Evolutionary conservation across 2,797 vertebrate genomes (phyloP), one percentile per base, ranked within the genome.

Genomic region (Atherinosoma microstoma): DNA sequence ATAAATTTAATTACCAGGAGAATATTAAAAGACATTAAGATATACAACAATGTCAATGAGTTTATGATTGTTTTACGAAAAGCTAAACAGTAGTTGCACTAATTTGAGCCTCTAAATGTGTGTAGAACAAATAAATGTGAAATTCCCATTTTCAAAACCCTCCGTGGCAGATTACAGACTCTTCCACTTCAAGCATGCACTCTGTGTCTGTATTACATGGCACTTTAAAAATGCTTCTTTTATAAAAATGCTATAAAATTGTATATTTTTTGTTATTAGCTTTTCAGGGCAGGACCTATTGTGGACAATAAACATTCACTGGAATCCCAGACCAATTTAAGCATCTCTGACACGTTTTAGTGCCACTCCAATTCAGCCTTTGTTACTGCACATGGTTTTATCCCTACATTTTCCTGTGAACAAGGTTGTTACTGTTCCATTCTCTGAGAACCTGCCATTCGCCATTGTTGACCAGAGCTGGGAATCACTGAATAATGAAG

Each of bases 61-160:
- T 13, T 12, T 58, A 36, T 9, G 12, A 42, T 34, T 40, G 9
- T 60, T 73, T 60, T 40, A 34, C 18, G 27, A 67, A 75, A 40
- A 69, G 24, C 15, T 58, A 61, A 62, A 10, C 15, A 54, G 3
- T 16, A 40, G 18, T 36, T 0, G 10, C 38, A 57, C 11, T n/a
- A 32, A 58, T 30, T 3, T 4, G 0, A 9, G 18, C 4, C 6
- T 35, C 32, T 12, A 10, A 6, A 34, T n/a, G 4, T 59, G 11
- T n/a, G 58, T 36, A 36, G n/a, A 32, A 59, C 20, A 59, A 59
- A 59, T 12, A 1, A 58, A 32, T 58, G 8, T 38, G 20, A 47
- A n/a, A 47, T 58, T 20, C 4, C 6, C 32, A 20, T 58, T 58
- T 34, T 20, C 3, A 47, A n/a, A 18, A 38, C 36, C 18, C 45